Evolutionary conservation across 1,140 invertebrate species (phyloP).

Genomic region (Zaprionus ornatus): DNA sequence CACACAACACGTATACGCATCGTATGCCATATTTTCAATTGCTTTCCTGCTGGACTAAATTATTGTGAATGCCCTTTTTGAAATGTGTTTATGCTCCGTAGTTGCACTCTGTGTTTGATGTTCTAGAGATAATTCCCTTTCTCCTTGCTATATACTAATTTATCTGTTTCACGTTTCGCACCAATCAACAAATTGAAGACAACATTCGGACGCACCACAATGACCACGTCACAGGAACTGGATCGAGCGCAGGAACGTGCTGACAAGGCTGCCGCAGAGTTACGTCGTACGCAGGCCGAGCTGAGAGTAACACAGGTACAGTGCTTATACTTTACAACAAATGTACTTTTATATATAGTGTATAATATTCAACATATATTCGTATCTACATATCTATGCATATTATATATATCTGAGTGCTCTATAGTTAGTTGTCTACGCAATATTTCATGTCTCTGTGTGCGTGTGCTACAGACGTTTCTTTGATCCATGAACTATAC

Average conservation of each 20-base stretch:
- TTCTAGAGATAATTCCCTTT: neutral
- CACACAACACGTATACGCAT: constrained; percentile 44
- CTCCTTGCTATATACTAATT: constrained; percentile 55
- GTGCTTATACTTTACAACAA: constrained; percentile 9
- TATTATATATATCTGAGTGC: constrained; percentile 57
- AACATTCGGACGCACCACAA: constrained; percentile 90
- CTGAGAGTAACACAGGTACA: constrained; percentile 90
- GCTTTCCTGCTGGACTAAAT: constrained; percentile 45
- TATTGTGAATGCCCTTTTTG: constrained; percentile 21
- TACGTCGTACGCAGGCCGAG: constrained; percentile 93
- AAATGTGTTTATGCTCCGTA: constrained; percentile 15
- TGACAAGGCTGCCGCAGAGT: constrained; percentile 92
- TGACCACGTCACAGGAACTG: constrained; percentile 90
- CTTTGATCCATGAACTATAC: constrained; percentile 29
- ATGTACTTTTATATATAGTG: constrained; percentile 11
- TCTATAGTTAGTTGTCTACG: constrained; percentile 60
- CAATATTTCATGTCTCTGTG: constrained; percentile 46
- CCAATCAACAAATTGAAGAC: constrained; percentile 84
- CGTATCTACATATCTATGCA: constrained; percentile 49
- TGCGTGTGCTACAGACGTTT: constrained; percentile 35
- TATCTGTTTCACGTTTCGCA: constrained; percentile 47
- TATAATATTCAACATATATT: constrained; percentile 22
- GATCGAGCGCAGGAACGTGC: constrained; percentile 94
- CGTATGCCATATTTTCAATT: constrained; percentile 28
- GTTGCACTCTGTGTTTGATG: constrained; percentile 1